Evolutionary conservation across 2,888 invertebrate genomes (phyloP).

Genomic region (Meteorus colon): DNA sequence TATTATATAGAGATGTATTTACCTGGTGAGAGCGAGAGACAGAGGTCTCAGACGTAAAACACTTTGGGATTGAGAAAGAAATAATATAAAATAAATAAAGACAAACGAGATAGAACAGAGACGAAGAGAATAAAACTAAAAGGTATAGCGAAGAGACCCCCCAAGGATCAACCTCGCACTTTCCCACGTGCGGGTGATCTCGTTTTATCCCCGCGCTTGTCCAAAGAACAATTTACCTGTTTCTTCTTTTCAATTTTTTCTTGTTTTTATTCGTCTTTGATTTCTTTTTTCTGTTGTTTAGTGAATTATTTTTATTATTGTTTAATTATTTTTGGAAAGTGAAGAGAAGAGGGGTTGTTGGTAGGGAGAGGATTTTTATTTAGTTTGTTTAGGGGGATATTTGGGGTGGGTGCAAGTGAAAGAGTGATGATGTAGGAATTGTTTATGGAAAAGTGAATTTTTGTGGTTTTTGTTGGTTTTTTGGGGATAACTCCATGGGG

Average conservation of each 20-base stretch:
- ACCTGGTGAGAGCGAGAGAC: conserved; percentile 35
- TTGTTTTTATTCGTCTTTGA: conserved; percentile 46
- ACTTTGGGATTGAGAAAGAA: conserved; percentile 44
- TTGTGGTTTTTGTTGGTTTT: too few species aligned
- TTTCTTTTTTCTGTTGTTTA: too few species aligned
- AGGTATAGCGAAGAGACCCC: conserved; percentile 57
- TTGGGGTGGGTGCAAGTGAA: too few species aligned
- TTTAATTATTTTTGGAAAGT: too few species aligned
- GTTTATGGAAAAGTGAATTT: too few species aligned
- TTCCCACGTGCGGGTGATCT: conserved; percentile 74
- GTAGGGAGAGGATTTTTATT: too few species aligned
- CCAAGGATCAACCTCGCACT: conserved; percentile 71
- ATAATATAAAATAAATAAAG: conserved; percentile 42
- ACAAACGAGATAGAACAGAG: conserved; percentile 60
- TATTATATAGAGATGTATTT: background rate
- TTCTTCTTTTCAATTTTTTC: conserved; percentile 39
- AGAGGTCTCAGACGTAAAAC: conserved; percentile 26
- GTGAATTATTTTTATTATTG: too few species aligned
- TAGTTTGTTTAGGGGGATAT: too few species aligned
- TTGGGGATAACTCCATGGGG: too few species aligned
- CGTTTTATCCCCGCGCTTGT: conserved; percentile 64
- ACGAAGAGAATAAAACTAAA: conserved; percentile 45
- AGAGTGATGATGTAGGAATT: too few species aligned
- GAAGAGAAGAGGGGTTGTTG: too few species aligned
- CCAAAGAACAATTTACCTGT: conserved; percentile 49